Evolutionary conservation across 2,888 invertebrate species (phyloP), one percentile per base, ranked within the genome.

Genomic region (Cryptus viduatorius): DNA sequence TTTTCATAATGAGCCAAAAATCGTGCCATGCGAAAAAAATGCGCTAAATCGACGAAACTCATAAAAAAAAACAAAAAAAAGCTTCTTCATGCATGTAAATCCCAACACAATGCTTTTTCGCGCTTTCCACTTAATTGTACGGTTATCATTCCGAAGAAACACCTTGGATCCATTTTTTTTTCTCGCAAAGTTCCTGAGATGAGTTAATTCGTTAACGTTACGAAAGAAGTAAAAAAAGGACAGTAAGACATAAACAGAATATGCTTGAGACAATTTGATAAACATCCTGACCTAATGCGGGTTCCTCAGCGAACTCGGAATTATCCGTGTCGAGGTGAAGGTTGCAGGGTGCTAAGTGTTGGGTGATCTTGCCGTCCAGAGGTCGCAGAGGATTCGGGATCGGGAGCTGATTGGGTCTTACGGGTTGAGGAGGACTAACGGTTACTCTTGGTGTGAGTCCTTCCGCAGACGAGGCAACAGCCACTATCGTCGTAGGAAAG

Each of bases 321-420:
- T 86, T 84, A 61, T 88, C 86, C 79, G 80, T 77, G 81, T 83
- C 84, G 75, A 71, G 69, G 10, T 82, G 72, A 65, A 82, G 77
- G 72, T 82, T 64, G 61, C 76, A 82, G 79, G 87, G 82, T 82
- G 80, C 61, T 69, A 82, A 83, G 48, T 82, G 86, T 67, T 81
- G 79, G 31, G 24, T 24, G 24, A 79, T 79, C 48, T 65, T 53
- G 73, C 73, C 80, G 67, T 87, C 85, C 85, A 87, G 85, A 77
- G 89, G 88, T 79, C 89, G 85, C 56, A 86, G 79, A 72, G 89
- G 88, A 87, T 89, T 88, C 56, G 79, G 79, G 79, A 90, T 90
- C 31, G 88, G 84, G 59, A 89, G 88, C 79, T 87, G 86, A 86
- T 89, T 89, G 48, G 89, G 89, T 79, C 88, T 87, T 59, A 85